Evolutionary conservation across 2,113 vertebrate genomes (phyloP), one percentile per base, ranked within the genome.

Genomic region (Rhegmatorhina hoffmannsi): DNA sequence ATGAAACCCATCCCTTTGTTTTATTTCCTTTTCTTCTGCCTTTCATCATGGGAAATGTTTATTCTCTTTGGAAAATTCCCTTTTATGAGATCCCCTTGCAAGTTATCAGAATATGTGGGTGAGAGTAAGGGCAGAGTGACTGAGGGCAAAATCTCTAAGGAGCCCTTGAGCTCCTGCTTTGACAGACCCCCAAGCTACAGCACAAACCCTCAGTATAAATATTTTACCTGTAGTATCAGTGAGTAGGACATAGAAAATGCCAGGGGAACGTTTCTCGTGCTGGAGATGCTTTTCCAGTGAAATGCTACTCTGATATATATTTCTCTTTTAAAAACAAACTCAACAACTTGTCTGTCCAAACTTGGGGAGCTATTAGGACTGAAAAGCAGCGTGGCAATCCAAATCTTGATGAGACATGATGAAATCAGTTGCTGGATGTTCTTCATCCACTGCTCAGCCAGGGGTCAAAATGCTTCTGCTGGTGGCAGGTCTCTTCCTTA

Each of bases 11-110:
- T 55, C 21, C 38, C 52, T 29, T 78, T 43, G 11, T 8, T 93
- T 92, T 66, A 13, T 78, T 70, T 88, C 87, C 40, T 49, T 73
- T 56, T 77, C 90, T 90, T 87, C 86, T 81, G 69, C 58, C 49
- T 95, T 96, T 97, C 72, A 59, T 85, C 43, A 1, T 31, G 36
- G 46, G n/a, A 90, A 84, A 62, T 52, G 49, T 93, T 93, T 92
- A 90, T 80, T 79, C 70, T 64, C 34, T 63, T 94, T 64, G 58
- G 70, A 96, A 93, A 90, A 83, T 34, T 80, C 55, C 58, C 67
- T 47, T 74, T 85, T 82, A 7, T 58, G 44, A 93, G 62, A 75
- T 83, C 7, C 34, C 11, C 31, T 80, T 9, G 34, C 78, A 93
- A 91, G 88, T 83, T 78, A 67, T 4, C 43, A 43, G 93, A 76